phyloP scores from a whole-genome alignment of 2,113 vertebrate species.

The Lynx canadensis region DNA sequence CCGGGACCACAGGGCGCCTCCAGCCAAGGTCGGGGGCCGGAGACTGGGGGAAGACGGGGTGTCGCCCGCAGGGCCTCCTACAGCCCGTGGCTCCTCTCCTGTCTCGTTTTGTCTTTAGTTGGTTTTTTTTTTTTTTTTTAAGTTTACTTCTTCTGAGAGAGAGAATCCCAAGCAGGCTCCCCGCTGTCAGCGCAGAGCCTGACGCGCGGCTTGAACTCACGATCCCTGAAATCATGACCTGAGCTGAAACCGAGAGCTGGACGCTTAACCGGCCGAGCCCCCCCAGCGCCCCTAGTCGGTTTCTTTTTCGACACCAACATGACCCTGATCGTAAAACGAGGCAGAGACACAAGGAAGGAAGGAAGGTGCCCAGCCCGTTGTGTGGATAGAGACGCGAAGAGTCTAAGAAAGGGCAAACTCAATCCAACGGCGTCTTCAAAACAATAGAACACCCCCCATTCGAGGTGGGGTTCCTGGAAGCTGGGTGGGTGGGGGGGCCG shows the following conservation, averaged over 20 bases:
- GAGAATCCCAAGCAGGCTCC: too few relatives aligned
- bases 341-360: background rate
- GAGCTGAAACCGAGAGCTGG: too few relatives aligned
- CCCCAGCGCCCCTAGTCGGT: background rate
- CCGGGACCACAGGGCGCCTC: background rate
- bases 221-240: too few relatives aligned
- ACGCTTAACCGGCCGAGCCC: too few relatives aligned
- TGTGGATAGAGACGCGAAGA: background rate
- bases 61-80: background rate
- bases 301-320: background rate
- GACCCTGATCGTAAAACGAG: background rate
- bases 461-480: background rate
- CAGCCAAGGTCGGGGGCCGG: background rate
- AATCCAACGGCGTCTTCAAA: background rate
- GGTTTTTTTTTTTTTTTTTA: too few relatives aligned
- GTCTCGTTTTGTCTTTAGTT: too few relatives aligned
- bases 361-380: background rate
- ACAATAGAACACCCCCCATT: background rate
- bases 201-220: too few relatives aligned
- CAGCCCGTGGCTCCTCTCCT: too few relatives aligned
- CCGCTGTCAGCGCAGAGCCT: too few relatives aligned
- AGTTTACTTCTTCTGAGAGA: too few relatives aligned
- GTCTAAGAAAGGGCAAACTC: background rate
- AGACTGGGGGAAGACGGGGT: background rate
- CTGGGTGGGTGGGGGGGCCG: rapidly evolving